Base-by-base conservation (phyloP, 2,113 vertebrate species). In the Centropus bengalensis region DNA sequence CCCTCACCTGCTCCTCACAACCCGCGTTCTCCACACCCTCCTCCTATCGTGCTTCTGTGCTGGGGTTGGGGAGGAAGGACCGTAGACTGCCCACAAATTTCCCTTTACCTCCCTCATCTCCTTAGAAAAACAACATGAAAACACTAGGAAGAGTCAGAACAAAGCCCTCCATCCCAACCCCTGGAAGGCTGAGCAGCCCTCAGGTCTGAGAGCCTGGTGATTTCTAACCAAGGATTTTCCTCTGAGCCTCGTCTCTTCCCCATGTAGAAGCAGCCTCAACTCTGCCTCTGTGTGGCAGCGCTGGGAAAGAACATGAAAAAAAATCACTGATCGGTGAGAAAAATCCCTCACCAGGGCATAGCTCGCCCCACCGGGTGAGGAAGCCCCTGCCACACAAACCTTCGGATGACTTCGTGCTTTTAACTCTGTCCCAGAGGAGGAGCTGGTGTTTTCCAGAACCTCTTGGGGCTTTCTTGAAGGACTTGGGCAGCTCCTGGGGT, bases 261-360 rank as follows among this genome's bases (percentile, higher is more conserved):
- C 3, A 4, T 28, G 66, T 19, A 30, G 67, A 60, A 92, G 70
- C 33, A 82, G 89, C 55, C 84, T 91, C 94, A 88, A 83, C 51
- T 88, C 79, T 93, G 95, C 96, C 94, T 4, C 95, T 62, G 52
- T 86, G 95, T 96, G 96, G 89, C 75, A 76, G 85, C 2, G 14
- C 51, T 69, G 93, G 22, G 87, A 82, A 93, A 82, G 60, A 69
- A 38, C 55, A 69, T 0, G 58, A 21, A 15, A 38, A 26, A 62
- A 44, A 13, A 62, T 32, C 45, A 11, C 11, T 13, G 10, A 26
- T 11, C 0, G 1, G 33, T 22, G 26, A 17, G 66, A 66, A 58
- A 68, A 49, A 42, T 18, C 19, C 17, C 10, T 33, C 12, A 2
- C 1, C 11, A 16, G n/a, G 4, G 20, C 2, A 2, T 59, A 74